Percentiles rank a stretch among this genome's conserved stretches.
Conservation (phyloP, 2,113 vertebrate species). For the Tympanuchus pallidicinctus region DNA sequence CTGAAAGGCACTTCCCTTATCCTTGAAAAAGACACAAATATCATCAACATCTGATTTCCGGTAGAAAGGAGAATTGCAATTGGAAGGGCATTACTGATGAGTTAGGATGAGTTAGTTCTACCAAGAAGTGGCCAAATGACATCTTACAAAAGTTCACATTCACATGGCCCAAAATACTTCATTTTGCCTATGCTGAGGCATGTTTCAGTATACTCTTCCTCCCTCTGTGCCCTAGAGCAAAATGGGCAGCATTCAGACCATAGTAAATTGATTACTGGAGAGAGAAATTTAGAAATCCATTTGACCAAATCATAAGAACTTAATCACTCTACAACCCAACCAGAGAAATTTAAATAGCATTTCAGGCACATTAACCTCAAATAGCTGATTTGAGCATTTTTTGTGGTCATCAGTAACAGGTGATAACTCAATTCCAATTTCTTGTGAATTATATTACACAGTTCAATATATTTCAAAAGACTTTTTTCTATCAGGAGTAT, state of each 20-base stretch:
- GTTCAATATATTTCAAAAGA: conserved; percentile 41
- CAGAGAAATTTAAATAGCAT: conserved; percentile 66
- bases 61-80: neutral
- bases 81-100: neutral
- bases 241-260: conserved; percentile 31
- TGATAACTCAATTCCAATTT: conserved; percentile 74
- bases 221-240: neutral
- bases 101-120: neutral
- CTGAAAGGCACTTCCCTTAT: neutral
- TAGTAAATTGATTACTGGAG: conserved; percentile 37
- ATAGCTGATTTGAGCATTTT: conserved; percentile 60
- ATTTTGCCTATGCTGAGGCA: neutral
- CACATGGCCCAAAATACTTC: neutral
- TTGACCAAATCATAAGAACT: conserved; percentile 45
- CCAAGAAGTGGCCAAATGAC: neutral
- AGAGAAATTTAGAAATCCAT: conserved; percentile 36
- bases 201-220: neutral
- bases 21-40: neutral
- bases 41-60: neutral
- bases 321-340: conserved; percentile 48
- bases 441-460: conserved; percentile 57
- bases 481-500: conserved; percentile 38
- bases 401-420: conserved; percentile 65
- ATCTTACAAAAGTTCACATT: neutral
- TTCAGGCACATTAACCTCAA: conserved; percentile 73